Percentiles rank a stretch among this genome's conserved stretches.
Conservation (phyloP, 64 coral and sea anemone species). For the Montipora efflorescens region DNA sequence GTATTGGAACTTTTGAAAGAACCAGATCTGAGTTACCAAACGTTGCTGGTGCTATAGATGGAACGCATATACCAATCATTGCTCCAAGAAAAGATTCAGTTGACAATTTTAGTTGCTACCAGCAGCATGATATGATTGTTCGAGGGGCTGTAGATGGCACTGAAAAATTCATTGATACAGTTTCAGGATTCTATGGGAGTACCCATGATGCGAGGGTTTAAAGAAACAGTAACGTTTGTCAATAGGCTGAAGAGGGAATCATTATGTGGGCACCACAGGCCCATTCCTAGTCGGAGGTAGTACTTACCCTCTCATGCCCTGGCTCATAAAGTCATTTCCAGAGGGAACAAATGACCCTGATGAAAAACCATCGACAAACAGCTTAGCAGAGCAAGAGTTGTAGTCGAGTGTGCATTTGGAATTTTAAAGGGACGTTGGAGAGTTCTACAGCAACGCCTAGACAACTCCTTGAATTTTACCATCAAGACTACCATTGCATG, state of each 20-base stretch:
- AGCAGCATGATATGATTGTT: background rate
- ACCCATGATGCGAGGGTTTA: constrained; percentile 62
- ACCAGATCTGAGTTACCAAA: background rate
- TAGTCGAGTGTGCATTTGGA: constrained; percentile 60
- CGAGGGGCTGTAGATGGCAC: constrained; percentile 49
- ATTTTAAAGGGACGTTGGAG: constrained; percentile 66
- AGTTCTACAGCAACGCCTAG: constrained; percentile 31
- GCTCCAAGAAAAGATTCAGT: constrained; percentile 23
- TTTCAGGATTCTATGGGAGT: constrained; percentile 55
- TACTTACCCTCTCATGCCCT: no score
- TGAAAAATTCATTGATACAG: constrained; percentile 52
- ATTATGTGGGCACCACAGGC: no score
- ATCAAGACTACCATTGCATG: constrained; percentile 45
- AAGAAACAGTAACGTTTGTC: constrained; percentile 40
- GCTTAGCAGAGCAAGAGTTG: constrained; percentile 58
- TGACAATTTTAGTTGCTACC: constrained; percentile 63
- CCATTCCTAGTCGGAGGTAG: no score
- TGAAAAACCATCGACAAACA: constrained; percentile 60
- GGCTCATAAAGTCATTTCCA: no score
- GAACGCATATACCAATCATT: background rate
- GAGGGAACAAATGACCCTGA: no score
- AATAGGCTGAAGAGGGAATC: no score
- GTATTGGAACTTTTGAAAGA: constrained; percentile 22
- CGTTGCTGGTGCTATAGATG: no score
- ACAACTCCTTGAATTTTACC: constrained; percentile 23